Evolutionary conservation across 2,113 vertebrate species (phyloP).

Genomic region (Tragelaphus strepsiceros): DNA sequence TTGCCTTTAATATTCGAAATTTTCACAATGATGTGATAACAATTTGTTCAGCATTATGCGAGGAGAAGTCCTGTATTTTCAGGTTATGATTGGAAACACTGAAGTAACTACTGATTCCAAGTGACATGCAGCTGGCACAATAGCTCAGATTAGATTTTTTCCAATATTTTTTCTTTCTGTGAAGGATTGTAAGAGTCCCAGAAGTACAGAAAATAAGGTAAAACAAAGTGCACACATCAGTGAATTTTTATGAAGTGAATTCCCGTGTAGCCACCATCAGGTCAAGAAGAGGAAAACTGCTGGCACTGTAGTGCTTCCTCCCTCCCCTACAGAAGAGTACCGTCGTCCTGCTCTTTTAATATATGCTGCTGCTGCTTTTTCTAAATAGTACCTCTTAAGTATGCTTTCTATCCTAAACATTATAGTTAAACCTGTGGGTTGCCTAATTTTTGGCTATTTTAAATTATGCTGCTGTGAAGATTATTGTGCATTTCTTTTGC

Average conservation of each 20-base stretch:
- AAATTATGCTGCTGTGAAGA: background rate
- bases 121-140: background rate
- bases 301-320: background rate
- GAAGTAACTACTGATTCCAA: background rate
- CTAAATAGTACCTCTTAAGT: background rate
- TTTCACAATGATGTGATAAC: conserved; percentile 23
- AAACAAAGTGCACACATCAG: background rate
- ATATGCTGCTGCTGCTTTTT: background rate
- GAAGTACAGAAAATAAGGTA: background rate
- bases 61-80: background rate
- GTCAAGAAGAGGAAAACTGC: background rate
- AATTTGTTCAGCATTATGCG: background rate
- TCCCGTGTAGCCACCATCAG: background rate
- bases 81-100: background rate
- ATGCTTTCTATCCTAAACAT: background rate
- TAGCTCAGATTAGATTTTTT: background rate
- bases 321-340: background rate
- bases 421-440: background rate
- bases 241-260: background rate
- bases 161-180: background rate
- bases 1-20: conserved; percentile 12
- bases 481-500: background rate
- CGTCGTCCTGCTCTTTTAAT: background rate
- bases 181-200: background rate
- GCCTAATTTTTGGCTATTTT: background rate